Evolutionary conservation across 2,797 vertebrate species (phyloP), one percentile per base, ranked within the genome.

Genomic region (Hippocampus kuda): DNA sequence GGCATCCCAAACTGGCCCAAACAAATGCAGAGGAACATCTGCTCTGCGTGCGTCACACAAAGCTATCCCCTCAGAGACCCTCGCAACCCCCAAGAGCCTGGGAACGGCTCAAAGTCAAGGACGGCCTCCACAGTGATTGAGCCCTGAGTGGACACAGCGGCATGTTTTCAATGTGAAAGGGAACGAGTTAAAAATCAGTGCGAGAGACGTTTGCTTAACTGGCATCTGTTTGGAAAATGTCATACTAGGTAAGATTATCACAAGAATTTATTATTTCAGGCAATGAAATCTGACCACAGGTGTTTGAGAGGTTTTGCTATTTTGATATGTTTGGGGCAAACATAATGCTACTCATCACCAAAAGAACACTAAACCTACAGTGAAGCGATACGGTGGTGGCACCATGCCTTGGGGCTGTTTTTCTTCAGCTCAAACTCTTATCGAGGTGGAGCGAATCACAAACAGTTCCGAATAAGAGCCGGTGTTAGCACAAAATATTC

Each of bases 101-200:
- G 82, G 85, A 88, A 87, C 72, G 20, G 75, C 79, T 85, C 85
- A 89, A 88, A 86, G 89, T 89, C 89, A 88, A 89, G 88, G 85
- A 67, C 84, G 82, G 77, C 46, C 66, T 61, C 57, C 68, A 34
- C 57, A 48, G 24, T 49, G 44, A 65, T 46, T 44, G 42, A 64
- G 62, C 15, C 62, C n/a, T 44, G 85, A 75, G 74, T 65, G 79
- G 84, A 83, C 75, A 51, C 59, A 62, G 63, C 61, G 57, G 46
- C 26, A 59, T 16, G 24, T 12, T 57, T 26, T 57, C 54, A 57
- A 9, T n/a, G 56, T 27, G 56, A 27, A 48, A 70, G 59, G 6
- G 62, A 18, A 56, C 70, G 68, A 68, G 54, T 42, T 66, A 51
- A 61, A 65, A 18, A 46, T 65, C 42, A 22, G 6, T 57, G 22